Base-by-base conservation (phyloP, 2,888 invertebrate species). In the Tenthredo mesomela region DNA sequence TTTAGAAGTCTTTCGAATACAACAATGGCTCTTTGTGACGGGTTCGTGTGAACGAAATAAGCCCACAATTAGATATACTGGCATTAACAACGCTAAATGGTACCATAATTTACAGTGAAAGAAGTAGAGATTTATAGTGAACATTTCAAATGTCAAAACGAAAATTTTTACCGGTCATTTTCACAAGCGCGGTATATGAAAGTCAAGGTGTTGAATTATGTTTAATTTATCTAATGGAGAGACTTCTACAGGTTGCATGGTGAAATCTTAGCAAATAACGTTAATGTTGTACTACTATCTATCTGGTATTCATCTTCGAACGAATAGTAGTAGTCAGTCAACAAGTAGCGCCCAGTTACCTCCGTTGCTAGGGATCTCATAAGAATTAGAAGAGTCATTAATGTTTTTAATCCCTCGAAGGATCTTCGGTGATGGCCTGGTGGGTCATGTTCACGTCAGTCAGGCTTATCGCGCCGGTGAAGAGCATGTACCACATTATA, bases 381-480 rank as follows among this genome's bases (percentile, higher is more conserved):
- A 25, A 33, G 54, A 77, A 77, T 77, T 77, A 54, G 54, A 77
- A 77, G 47, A 77, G 77, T 77, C 77, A 77, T 77, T 77, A 77
- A 77, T 50, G 77, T 77, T 77, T 54, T 77, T 54, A 54, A 77
- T 54, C 77, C 77, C 80, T 12, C 12, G 21, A 61, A 37, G 33
- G 40, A 54, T 80, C 61, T 80, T 61, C 61, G 65, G 61, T 61
- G 80, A 80, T 40, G 80, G 67, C 18, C n/a, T 65, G 43, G 80
- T 61, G 80, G 80, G 65, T 37, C 80, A 61, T 80, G 80, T 80
- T 61, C 65, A 58, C 65, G 80, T 65, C 80, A 80, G 61, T 80
- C 80, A 80, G 80, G 80, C 80, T 80, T 80, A 80, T 80, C 80
- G 21, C 61, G 58, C 61, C 40, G 80, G 80, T 25, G 65, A 77